Evolutionary conservation across 2,888 invertebrate species (phyloP), one percentile per base, ranked within the genome.

Genomic region (Brachyptera putata): DNA sequence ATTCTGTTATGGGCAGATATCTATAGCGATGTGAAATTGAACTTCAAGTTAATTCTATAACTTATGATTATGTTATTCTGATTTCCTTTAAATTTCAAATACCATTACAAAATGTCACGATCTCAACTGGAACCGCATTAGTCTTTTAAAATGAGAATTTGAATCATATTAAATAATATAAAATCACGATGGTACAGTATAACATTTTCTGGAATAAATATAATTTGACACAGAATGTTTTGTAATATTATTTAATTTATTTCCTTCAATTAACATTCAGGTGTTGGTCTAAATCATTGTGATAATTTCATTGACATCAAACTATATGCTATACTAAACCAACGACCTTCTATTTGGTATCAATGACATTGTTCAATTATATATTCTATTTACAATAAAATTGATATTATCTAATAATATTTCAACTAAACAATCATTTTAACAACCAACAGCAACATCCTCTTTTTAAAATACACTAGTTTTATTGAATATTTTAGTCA

Each of bases 351-450:
- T 30, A 30, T 30, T 30, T 30, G 11, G 30, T 30, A 7, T 30
- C 30, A 30, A 11, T 7, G 30, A 30, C 30, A 30, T 7, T 30
- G 5, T 7, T 11, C 30, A 30, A 7, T 7, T 7, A 30, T 30
- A 39, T 39, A 39, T 39, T 39, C 39, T 39, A 39, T 39, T 39
- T 39, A 39, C 39, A 39, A 39, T 39, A 39, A 39, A 39, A 5
- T 30, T 39, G 39, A 5, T 39, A 9, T n/a, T n/a, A n/a, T 39
- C 7, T 39, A 39, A 39, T 39, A 39, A 14, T 9, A 5, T 5
- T 9, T 39, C 5, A 39, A 39, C 39, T 39, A 39, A 39, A 9
- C 11, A 39, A n/a, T 39, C 39, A 39, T 39, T 39, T 39, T 14
- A 39, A 39, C 39, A 5, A 39, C 16, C 39, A 39, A 5, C 39